These are phyloP conservation scores for Tragelaphus scriptus DNA, from an alignment of 2,113 vertebrate genomes.

Conservation along the genomic window DNA sequence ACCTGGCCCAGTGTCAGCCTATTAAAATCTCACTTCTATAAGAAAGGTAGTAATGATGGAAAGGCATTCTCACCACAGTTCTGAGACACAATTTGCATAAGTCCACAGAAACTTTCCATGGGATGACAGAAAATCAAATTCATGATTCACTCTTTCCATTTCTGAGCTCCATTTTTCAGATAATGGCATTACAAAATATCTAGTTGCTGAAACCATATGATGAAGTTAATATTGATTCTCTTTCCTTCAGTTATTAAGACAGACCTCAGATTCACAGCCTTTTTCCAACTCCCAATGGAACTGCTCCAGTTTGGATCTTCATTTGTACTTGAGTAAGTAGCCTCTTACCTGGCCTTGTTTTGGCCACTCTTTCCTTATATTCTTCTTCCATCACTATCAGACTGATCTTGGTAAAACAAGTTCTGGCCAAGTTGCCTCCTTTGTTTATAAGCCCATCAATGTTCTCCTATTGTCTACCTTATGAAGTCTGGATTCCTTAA, in stretches of 20 bases:
- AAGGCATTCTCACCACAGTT: neutral
- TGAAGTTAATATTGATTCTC: neutral
- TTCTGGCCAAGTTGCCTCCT: neutral
- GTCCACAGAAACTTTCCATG: neutral
- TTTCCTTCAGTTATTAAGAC: neutral
- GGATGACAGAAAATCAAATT: neutral
- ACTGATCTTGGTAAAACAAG: neutral
- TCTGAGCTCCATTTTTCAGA: neutral
- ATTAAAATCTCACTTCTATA: neutral
- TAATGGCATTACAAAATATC: neutral
- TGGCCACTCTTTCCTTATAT: neutral
- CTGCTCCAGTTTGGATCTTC: neutral
- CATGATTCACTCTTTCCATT: neutral
- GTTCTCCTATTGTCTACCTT: neutral
- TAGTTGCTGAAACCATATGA: neutral
- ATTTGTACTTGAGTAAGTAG: neutral
- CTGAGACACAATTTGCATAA: neutral
- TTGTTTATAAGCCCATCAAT: neutral
- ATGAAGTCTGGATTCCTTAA: neutral
- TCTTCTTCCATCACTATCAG: neutral
- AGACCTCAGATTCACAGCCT: neutral
- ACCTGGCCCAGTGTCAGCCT: neutral
- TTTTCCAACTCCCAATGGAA: neutral
- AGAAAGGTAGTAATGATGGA: neutral
- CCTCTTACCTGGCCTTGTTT: neutral